phyloP scores from a whole-genome alignment of 1,140 invertebrate genomes.

The Psix sp. region DNA sequence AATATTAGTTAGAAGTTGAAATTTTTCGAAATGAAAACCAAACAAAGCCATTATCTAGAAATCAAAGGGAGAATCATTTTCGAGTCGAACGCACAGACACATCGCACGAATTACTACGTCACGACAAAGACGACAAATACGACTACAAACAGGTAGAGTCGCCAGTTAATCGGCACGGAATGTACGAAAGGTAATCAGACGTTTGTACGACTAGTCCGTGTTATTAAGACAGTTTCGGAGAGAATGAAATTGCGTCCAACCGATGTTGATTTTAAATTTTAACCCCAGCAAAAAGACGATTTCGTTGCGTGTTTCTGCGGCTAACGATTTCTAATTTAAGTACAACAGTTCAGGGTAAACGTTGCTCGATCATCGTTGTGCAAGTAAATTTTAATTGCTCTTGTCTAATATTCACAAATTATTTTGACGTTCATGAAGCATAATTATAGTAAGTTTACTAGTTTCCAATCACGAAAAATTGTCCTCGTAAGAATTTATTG shows the following conservation, averaged over 20 bases:
- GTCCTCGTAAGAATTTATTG: no score
- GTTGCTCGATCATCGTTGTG: conserved; percentile 23
- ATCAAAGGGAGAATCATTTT: conserved; percentile 73
- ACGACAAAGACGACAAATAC: conserved; percentile 48
- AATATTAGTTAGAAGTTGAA: no score
- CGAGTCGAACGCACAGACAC: conserved; percentile 63
- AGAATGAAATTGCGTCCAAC: conserved; percentile 30
- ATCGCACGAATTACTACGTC: conserved; percentile 41
- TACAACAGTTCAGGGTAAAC: conserved; percentile 1
- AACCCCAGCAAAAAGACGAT: conserved; percentile 17
- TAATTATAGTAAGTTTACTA: conserved; percentile 14
- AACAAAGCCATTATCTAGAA: conserved; percentile 74
- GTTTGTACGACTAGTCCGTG: conserved; percentile 48
- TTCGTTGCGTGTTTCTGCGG: conserved; percentile 28
- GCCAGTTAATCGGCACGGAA: conserved; percentile 68
- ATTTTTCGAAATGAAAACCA: conserved; percentile 71
- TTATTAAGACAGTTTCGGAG: conserved; percentile 48
- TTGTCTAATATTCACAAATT: conserved; percentile 22
- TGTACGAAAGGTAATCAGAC: conserved; percentile 75
- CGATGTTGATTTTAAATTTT: conserved; percentile 45
- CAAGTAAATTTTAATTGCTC: conserved; percentile 24
- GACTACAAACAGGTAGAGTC: conserved; percentile 63
- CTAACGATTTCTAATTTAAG: conserved; percentile 30
- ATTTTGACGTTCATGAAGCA: conserved; percentile 23
- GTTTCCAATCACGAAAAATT: not conserved